Percentiles rank a stretch among this genome's conserved stretches.
phyloP scores from a whole-genome alignment of 2,113 vertebrate species.

The Micromys minutus region DNA sequence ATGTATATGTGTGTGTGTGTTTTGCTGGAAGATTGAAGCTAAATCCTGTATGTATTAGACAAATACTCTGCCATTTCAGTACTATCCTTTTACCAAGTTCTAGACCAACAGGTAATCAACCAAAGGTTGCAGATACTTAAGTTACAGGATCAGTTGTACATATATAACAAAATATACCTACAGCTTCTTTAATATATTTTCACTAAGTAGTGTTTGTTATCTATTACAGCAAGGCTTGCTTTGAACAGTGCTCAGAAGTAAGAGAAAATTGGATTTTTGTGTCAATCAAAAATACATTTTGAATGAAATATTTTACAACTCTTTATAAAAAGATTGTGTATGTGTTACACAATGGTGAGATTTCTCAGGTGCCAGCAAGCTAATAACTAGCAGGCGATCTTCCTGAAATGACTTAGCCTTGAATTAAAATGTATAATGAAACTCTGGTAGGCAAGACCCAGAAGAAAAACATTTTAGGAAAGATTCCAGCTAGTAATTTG shows the following conservation, averaged over 20 bases:
- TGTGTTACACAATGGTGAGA: too few relatives aligned
- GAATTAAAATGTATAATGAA: too few relatives aligned
- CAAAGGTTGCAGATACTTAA: not conserved
- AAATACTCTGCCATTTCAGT: not conserved
- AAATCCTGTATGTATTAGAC: not conserved
- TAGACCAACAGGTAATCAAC: not conserved
- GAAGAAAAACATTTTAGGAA: too few relatives aligned
- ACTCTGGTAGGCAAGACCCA: not conserved
- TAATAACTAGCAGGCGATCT: not conserved
- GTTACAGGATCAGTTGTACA: not conserved
- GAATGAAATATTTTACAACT: not conserved
- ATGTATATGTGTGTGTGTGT: not conserved
- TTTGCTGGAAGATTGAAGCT: not conserved
- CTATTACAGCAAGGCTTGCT: not conserved
- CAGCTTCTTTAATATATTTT: not conserved
- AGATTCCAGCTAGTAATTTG: too few relatives aligned
- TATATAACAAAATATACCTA: not conserved
- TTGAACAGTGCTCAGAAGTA: not conserved
- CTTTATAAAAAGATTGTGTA: not conserved
- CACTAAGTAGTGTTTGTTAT: not conserved
- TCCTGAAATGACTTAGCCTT: too few relatives aligned
- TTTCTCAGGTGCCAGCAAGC: too few relatives aligned
- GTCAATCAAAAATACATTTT: not conserved
- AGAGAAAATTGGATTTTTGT: slow-evolving; percentile 1
- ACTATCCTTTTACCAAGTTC: not conserved